phyloP scores from a whole-genome alignment of 2,113 vertebrate species.

The Pseudopodoces humilis region DNA sequence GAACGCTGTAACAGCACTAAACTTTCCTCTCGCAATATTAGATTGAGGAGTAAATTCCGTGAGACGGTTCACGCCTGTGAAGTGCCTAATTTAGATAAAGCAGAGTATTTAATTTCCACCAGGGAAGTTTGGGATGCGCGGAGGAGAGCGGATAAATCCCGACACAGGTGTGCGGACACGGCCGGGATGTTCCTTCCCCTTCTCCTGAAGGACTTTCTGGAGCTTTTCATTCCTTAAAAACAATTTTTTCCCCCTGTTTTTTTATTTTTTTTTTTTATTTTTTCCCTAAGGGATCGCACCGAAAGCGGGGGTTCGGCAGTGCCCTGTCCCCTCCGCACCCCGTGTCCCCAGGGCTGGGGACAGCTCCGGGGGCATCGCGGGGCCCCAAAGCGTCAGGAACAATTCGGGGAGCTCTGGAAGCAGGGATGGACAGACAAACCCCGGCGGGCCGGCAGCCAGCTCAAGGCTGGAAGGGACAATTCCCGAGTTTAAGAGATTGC shows the following conservation, averaged over 20 bases:
- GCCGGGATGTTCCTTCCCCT: neutral
- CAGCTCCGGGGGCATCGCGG: neutral
- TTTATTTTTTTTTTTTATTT: neutral
- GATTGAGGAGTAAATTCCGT: neutral
- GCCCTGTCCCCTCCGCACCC: neutral
- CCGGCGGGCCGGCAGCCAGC: neutral
- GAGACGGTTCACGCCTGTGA: neutral
- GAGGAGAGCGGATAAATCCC: neutral
- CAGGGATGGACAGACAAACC: neutral
- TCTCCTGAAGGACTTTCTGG: neutral
- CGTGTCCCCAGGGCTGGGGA: neutral
- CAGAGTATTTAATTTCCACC: neutral
- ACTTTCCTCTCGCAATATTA: neutral
- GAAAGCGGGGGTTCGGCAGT: neutral
- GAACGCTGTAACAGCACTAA: neutral
- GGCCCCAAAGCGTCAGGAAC: neutral
- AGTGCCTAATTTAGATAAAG: neutral
- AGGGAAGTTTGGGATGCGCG: neutral
- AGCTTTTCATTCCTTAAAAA: neutral
- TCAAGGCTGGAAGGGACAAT: neutral
- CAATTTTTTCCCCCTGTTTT: fast-evolving
- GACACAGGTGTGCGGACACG: neutral
- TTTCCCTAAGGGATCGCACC: fast-evolving
- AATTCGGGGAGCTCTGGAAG: fast-evolving
- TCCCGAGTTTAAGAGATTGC: neutral